phyloP scores from a whole-genome alignment of 2,113 vertebrate species.

The pig (Sus scrofa) region DNA sequence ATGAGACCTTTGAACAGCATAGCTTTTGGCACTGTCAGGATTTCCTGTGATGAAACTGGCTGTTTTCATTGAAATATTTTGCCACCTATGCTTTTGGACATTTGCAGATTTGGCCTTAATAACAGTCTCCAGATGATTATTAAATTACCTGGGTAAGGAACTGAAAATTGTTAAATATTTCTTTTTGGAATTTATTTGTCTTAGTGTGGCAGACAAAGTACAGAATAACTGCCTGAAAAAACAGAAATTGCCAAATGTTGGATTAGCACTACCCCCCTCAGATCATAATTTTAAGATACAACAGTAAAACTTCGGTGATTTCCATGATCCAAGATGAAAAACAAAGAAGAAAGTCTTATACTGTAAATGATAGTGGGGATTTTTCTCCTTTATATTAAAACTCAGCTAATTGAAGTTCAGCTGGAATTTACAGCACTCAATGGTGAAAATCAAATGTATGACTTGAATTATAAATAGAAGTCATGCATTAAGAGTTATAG shows the following conservation, averaged over 20 bases:
- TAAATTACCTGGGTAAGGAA: conserved; percentile 43
- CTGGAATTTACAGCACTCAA: conserved; percentile 42
- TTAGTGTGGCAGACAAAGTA: conserved; percentile 1
- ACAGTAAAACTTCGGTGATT: conserved; percentile 82
- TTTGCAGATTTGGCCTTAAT: conserved; percentile 11
- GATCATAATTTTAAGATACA: conserved; percentile 51
- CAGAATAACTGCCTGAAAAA: conserved; percentile 39
- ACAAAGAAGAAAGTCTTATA: conserved; percentile 76
- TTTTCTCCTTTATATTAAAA: conserved; percentile 73
- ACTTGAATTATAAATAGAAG: conserved; percentile 9
- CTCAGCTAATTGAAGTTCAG: conserved; percentile 51
- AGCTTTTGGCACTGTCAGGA: not conserved
- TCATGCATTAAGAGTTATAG: not conserved
- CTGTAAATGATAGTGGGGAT: conserved; percentile 76
- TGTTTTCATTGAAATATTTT: not conserved
- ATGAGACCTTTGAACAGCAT: not conserved
- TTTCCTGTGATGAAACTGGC: conserved; percentile 22
- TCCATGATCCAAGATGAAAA: conserved; percentile 80
- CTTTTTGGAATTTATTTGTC: conserved; percentile 6
- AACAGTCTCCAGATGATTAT: conserved; percentile 16
- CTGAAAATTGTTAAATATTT: conserved; percentile 12
- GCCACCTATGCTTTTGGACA: not conserved
- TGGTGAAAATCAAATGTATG: conserved; percentile 14
- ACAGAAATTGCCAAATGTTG: conserved; percentile 50
- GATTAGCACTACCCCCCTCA: not conserved